These are phyloP conservation scores for Caenorhabditis inopinata DNA, from an alignment of 1,140 invertebrate genomes.

Conservation along the genomic window DNA sequence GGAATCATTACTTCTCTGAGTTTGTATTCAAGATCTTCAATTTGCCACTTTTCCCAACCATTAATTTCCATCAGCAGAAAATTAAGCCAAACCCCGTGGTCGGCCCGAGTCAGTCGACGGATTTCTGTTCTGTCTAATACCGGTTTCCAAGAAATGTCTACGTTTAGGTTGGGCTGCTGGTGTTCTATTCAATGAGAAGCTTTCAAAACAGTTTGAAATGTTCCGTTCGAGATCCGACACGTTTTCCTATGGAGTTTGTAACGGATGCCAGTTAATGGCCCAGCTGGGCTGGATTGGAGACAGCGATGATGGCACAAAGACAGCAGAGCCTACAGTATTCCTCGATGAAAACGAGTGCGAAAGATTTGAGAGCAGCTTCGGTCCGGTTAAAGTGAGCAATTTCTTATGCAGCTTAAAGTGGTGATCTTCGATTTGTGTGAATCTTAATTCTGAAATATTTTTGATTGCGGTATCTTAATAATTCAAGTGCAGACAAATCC, in stretches of 20 bases:
- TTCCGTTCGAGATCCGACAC: slow-evolving; percentile 78
- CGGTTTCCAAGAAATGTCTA: too few relatives aligned
- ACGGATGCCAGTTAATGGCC: slow-evolving; percentile 93
- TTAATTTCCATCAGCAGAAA: too few relatives aligned
- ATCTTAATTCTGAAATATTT: too few relatives aligned
- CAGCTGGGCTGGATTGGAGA: slow-evolving; percentile 71
- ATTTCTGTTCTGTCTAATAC: neutral
- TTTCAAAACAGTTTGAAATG: slow-evolving; percentile 75
- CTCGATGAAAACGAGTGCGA: slow-evolving; percentile 84
- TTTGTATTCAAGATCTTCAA: too few relatives aligned
- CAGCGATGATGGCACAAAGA: neutral
- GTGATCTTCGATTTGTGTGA: too few relatives aligned
- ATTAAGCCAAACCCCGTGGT: too few relatives aligned
- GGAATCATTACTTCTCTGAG: too few relatives aligned
- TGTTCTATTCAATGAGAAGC: slow-evolving; percentile 75
- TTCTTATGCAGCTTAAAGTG: too few relatives aligned
- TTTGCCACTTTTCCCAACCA: too few relatives aligned
- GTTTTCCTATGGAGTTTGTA: slow-evolving; percentile 94
- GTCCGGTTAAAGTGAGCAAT: slow-evolving; percentile 72
- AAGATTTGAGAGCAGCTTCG: slow-evolving; percentile 85
- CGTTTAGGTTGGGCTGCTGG: slow-evolving; percentile 85
- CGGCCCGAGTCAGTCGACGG: too few relatives aligned
- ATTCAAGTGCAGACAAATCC: too few relatives aligned
- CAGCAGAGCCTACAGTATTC: slow-evolving; percentile 71
- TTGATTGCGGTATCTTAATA: too few relatives aligned